Conservation (phyloP, 2,113 vertebrate species). For the Thermophis baileyi region DNA sequence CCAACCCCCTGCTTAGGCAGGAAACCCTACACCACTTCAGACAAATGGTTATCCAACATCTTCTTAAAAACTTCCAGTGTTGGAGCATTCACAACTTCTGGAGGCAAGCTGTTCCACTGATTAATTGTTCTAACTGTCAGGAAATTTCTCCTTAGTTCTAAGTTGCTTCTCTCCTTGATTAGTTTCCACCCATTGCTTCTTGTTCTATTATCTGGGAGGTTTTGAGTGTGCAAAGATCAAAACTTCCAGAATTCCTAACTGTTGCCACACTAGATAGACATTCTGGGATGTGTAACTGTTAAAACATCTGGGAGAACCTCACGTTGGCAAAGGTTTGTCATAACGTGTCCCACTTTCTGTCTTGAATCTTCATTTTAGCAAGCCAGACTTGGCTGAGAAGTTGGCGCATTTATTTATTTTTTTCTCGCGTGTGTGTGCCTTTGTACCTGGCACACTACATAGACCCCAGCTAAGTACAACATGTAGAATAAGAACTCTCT, state of each 20-base stretch:
- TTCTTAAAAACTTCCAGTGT: too few species aligned
- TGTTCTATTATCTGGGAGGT: too few species aligned
- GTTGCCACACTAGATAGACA: neutral
- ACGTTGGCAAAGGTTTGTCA: neutral
- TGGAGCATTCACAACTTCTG: too few species aligned
- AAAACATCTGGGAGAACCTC: neutral
- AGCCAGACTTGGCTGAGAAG: neutral
- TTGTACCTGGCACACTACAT: neutral
- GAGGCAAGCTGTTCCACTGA: too few species aligned
- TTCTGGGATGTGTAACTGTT: neutral
- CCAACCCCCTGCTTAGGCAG: too few species aligned
- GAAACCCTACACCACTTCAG: too few species aligned
- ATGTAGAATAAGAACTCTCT: neutral
- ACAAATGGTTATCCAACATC: too few species aligned
- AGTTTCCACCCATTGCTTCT: too few species aligned
- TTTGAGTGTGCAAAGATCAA: neutral
- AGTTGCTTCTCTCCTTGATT: too few species aligned
- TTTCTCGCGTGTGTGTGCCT: neutral
- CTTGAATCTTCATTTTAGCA: neutral
- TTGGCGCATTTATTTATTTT: neutral
- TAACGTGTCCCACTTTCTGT: neutral
- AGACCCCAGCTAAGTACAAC: neutral
- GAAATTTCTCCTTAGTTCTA: too few species aligned
- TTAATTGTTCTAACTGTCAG: too few species aligned
- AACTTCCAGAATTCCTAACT: neutral